These are phyloP conservation scores for Geophilus truncorum DNA, from an alignment of 2,888 invertebrate genomes.

Conservation along the genomic window DNA sequence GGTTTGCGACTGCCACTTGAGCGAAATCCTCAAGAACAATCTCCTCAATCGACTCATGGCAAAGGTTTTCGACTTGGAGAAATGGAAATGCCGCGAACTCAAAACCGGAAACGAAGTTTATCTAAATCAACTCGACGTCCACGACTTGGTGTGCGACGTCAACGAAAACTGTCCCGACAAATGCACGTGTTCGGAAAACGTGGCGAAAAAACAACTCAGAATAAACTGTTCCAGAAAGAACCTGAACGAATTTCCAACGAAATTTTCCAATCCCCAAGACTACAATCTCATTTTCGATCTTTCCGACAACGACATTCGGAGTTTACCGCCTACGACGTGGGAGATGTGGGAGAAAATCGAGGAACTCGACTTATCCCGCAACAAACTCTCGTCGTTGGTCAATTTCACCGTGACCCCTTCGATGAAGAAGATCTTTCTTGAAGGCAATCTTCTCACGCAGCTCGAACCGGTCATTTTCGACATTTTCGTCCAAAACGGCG, in stretches of 20 bases:
- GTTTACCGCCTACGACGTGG: not conserved
- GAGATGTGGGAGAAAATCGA: not conserved
- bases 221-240: not conserved
- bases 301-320: not conserved
- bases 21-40: not conserved
- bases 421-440: not conserved
- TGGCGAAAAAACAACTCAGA: not conserved
- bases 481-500: not conserved
- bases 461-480: not conserved
- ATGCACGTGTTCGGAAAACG: not conserved
- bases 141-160: not conserved
- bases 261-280: no score
- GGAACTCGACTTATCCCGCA: not conserved
- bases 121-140: not conserved
- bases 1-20: not conserved
- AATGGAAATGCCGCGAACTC: not conserved
- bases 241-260: not conserved
- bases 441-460: not conserved
- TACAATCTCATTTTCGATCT: not conserved
- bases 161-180: not conserved
- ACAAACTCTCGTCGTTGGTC: not conserved
- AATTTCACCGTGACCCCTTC: not conserved
- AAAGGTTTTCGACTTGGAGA: not conserved
- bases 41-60: not conserved
- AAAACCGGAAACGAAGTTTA: not conserved